phyloP scores from a whole-genome alignment of 2,888 invertebrate genomes.

The Lasioglossum vierecki region DNA sequence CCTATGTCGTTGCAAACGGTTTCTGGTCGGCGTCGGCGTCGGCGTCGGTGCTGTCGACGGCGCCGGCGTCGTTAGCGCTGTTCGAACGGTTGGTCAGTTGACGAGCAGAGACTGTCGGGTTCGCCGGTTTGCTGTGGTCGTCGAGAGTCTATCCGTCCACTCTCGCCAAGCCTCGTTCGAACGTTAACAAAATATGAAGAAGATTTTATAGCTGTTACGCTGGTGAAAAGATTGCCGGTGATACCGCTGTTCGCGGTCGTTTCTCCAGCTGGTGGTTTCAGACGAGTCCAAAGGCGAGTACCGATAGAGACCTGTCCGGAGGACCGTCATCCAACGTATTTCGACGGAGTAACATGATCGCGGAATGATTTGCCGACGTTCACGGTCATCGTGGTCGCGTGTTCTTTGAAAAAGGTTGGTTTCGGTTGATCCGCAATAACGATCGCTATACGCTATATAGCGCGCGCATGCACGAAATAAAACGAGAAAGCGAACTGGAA shows the following conservation, averaged over 20 bases:
- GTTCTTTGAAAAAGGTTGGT: slow-evolving; percentile 61
- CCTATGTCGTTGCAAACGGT: slow-evolving; percentile 7
- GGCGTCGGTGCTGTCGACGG: slow-evolving; percentile 15
- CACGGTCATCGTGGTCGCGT: slow-evolving; percentile 49
- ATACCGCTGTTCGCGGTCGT: background rate
- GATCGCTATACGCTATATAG: slow-evolving; percentile 29
- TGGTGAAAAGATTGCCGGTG: background rate
- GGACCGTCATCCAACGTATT: slow-evolving; percentile 9
- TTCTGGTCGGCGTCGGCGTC: slow-evolving; percentile 14
- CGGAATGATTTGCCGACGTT: slow-evolving; percentile 55
- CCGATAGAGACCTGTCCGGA: background rate
- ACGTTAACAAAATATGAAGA: background rate
- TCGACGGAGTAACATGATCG: slow-evolving; percentile 20
- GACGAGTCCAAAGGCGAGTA: background rate
- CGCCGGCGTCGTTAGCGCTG: slow-evolving; percentile 49
- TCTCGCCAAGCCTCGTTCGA: slow-evolving; percentile 34
- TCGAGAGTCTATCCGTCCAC: slow-evolving; percentile 49
- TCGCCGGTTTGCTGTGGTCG: slow-evolving; percentile 55
- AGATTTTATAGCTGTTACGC: background rate
- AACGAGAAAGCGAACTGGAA: slow-evolving; percentile 21
- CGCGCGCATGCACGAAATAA: slow-evolving; percentile 51
- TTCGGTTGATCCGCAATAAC: slow-evolving; percentile 34
- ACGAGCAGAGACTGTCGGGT: slow-evolving; percentile 64
- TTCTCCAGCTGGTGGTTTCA: background rate
- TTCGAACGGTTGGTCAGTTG: slow-evolving; percentile 59